Base-by-base conservation (phyloP, 1,140 invertebrate species). In the Nilaparvata lugens region DNA sequence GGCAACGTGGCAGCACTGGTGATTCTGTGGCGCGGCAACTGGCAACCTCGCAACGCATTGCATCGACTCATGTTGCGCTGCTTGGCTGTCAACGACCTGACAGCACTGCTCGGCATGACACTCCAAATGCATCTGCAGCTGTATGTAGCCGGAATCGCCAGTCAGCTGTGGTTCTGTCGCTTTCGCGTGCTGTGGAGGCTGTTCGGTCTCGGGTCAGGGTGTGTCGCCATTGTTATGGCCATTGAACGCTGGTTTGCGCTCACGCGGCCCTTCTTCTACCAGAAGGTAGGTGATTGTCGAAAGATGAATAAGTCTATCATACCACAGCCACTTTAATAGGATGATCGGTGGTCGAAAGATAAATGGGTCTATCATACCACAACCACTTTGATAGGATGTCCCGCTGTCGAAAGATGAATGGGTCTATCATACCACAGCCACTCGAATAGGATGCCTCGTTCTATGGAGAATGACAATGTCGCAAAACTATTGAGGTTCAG, bases 161-260 rank as follows among this genome's bases (percentile, higher is more conserved):
- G 68, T 11, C 70, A 68, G 13, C 67, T 68, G 57, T 62, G 60
- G 31, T 80, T 81, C 69, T 93, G 90, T 69, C 80, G 80, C 18
- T 72, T 83, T 21, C 78, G 87, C 45, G 86, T 92, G 1, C 72
- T 89, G 6, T 84, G 88, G 74, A 77, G 89, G 16, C 81, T 86
- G 45, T 92, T 93, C 73, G 90, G 89, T 6, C 77, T 93, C 1
- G 88, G 89, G 57, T 91, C 89, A 19, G 90, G 90, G 5, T 90
- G 87, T 72, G 89, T 93, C 43, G 88, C 89, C 14, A 82, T 88
- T 66, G 86, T 91, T 4, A 93, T 93, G 89, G 89, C 89, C 1
- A 80, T 84, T 16, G 90, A 93, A 72, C 77, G 90, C 59, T 93
- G 88, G 82, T 76, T 92, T 62, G 89, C 90, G 2, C 79, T 93